Base-by-base conservation (phyloP, 92 coral and sea anemone species). In the Muricea muricata region DNA sequence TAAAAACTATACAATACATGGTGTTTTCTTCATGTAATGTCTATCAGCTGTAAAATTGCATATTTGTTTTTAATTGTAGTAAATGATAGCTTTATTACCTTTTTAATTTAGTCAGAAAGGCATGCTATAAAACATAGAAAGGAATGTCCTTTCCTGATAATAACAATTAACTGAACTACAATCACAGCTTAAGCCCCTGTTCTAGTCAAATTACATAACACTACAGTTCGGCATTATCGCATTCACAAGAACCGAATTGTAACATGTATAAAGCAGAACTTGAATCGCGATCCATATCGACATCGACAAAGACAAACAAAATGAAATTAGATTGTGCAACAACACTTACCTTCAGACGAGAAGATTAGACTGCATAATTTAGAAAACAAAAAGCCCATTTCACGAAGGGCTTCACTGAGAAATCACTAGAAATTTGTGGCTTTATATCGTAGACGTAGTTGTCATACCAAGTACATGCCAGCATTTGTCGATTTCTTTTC, bases 311-410 rank as follows among this genome's bases (percentile, higher is more conserved):
- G 48, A 70, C n/a, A 70, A 42, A 37, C 21, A 18, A 48, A 35
- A 42, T 73, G 32, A 4, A n/a, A n/a, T n/a, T 24, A 42, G 25
- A 73, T 6, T 15, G 21, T 21, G 28, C n/a, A 15, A 73, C 31
- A 70, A 54, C 30, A 23, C 96, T 88, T 79, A 94, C 98, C 98
- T 91, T 93, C 94, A 73, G 92, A 91, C 32, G 97, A 91, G 82
- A 95, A 95, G 93, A 94, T 90, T 34, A 78, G 70, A 60, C 98
- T 93, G 81, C 93, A 95, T 39, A 95, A 67, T 83, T 95, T 93
- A 20, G 99, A 90, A 87, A 97, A 97, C 66, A 97, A 73, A 79
- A 92, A 82, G 34, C 99, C 99, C 99, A 97, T 97, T 90, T 91
- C 93, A 85, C 74, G 31, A 57, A 32, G 83, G 45, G 55, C 52